Evolutionary conservation across 2,113 vertebrate species (phyloP).

Genomic region (Neopipo cinnamomea): DNA sequence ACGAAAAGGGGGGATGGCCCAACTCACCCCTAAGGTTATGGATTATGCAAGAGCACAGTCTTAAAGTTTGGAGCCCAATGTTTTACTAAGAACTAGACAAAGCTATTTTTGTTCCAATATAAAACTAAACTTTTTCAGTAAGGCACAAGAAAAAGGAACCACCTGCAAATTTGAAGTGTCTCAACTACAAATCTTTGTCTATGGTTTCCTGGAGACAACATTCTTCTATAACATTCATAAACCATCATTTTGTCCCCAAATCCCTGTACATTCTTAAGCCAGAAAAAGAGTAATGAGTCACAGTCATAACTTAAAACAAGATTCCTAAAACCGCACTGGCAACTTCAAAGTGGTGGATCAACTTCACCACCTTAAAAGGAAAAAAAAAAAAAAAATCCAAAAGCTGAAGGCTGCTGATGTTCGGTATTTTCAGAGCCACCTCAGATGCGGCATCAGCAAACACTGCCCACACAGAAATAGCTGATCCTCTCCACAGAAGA

Average conservation of each 20-base stretch:
- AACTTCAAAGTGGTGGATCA: not conserved
- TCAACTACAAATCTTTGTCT: not conserved
- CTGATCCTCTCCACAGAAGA: not conserved
- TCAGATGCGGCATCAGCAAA: not conserved
- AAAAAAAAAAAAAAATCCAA: not conserved
- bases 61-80: not conserved
- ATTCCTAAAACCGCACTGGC: not conserved
- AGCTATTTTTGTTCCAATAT: not conserved
- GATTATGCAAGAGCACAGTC: not conserved
- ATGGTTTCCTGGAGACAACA: not conserved
- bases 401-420: constrained; percentile 6
- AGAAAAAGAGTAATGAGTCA: constrained; percentile 11
- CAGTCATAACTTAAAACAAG: not conserved
- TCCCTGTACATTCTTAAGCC: not conserved
- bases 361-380: not conserved
- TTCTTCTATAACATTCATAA: not conserved
- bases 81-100: not conserved
- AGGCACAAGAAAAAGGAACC: not conserved
- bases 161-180: not conserved
- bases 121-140: not conserved
- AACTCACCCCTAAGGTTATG: not conserved
- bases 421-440: not conserved
- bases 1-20: not conserved
- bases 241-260: not conserved
- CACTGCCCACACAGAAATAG: not conserved